Conservation (phyloP, 2,888 invertebrate genomes). For the Eulithis prunata region DNA sequence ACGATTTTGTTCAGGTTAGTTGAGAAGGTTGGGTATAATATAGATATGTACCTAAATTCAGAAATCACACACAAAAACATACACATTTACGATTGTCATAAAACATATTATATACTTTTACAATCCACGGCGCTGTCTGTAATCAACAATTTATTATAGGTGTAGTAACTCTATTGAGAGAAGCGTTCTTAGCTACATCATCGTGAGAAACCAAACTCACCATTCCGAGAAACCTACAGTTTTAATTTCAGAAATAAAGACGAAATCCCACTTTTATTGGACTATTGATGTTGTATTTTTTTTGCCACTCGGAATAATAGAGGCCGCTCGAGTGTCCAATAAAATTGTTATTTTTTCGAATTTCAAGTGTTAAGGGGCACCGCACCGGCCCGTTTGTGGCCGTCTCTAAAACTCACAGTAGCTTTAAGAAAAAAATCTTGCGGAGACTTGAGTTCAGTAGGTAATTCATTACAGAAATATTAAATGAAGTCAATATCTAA, state of each 20-base stretch:
- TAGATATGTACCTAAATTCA: conserved; percentile 19
- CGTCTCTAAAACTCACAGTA: conserved; percentile 56
- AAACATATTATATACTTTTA: conserved; percentile 75
- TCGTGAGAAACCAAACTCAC: conserved; percentile 69
- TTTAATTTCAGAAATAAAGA: conserved; percentile 78
- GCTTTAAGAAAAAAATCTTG: conserved; percentile 49
- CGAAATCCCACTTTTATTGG: conserved; percentile 78
- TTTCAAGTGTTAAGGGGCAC: conserved; percentile 56
- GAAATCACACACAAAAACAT: conserved; percentile 44
- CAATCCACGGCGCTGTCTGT: conserved; percentile 72
- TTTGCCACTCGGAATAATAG: conserved; percentile 65
- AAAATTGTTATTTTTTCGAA: conserved; percentile 59
- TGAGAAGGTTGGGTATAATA: not conserved
- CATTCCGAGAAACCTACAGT: conserved; percentile 74
- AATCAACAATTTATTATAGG: conserved; percentile 76
- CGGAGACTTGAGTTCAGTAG: conserved; percentile 31
- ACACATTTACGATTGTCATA: conserved; percentile 68
- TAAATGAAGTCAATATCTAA: no score
- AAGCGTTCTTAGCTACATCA: conserved; percentile 26
- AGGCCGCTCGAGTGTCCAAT: conserved; percentile 58
- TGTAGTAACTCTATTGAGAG: conserved; percentile 64
- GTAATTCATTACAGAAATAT: not conserved
- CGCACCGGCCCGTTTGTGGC: conserved; percentile 48
- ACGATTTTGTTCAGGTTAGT: not conserved
- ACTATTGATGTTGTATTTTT: conserved; percentile 68